Evolutionary conservation across 1,140 invertebrate genomes (phyloP), one percentile per base, ranked within the genome.

Genomic region (Panulirus ornatus): DNA sequence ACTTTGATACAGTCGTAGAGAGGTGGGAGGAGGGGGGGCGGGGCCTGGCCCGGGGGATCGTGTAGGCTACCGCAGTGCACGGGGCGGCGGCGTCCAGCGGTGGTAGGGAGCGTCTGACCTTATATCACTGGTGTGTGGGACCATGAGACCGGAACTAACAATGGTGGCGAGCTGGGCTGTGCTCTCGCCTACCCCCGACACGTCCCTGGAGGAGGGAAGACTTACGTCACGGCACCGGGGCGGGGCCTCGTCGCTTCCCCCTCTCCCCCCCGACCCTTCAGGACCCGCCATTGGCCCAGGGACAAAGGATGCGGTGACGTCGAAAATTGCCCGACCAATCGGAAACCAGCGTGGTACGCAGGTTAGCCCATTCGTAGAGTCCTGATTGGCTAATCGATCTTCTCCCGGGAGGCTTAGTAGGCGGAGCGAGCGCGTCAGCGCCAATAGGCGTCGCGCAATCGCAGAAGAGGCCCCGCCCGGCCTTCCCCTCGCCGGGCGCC

Each of bases 271-370:
- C 66, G 6, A 66, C 58, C 0, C 40, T 14, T n/a, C n/a, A n/a
- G n/a, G n/a, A n/a, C n/a, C n/a, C n/a, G n/a, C n/a, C n/a, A 83
- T 36, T 83, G 81, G 81, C 81, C 36, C 11, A 34, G 58, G 30
- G 54, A 27, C 30, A 66, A n/a, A 66, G 81, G 54, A 66, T 34
- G 36, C 34, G 51, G 58, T 83, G 81, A 83, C 81, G 81, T 83
- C 14, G 51, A n/a, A 83, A 42, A 83, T 66, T 83, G 58, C 34
- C n/a, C 38, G 40, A 9, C 81, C 81, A 83, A 63, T 83, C 81
- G 58, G 14, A 40, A 40, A 40, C 30, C 8, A 63, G 27, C 40
- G 8, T 38, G 36, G 6, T 3, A 83, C 81, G 22, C 51, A 58
- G 19, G n/a, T 22, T 27, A 36, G 2, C 19, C 11, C 63, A 38